Evolutionary conservation across 2,113 vertebrate genomes (phyloP), one percentile per base, ranked within the genome.

Genomic region (Oncorhynchus kisutch): DNA sequence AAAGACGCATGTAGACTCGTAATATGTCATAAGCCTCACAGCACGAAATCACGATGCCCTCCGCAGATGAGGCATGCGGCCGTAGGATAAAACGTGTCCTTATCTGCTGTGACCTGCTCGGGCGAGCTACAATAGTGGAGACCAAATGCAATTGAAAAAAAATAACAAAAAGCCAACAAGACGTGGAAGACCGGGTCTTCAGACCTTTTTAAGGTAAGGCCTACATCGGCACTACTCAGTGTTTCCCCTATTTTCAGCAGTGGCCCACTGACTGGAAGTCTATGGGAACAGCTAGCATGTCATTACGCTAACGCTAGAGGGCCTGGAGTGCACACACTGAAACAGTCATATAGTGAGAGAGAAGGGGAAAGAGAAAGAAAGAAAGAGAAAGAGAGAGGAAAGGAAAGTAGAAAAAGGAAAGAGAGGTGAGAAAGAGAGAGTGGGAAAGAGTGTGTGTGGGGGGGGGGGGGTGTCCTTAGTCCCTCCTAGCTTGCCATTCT

Each of bases 11-110:
- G n/a, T 16, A 86, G 70, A 77, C 70, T 69, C 31, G 74, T 74
- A 72, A 3, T 75, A 76, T 91, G 90, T 91, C 88, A 91, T 81
- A 2, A 3, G 76, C 84, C 84, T 84, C 81, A 79, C 24, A 83
- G 85, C 73, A 64, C 78, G 70, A 29, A 71, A 81, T 71, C 87
- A 83, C 80, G 76, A 82, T 87, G 89, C 86, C 88, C 85, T 80
- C 82, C 84, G 83, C n/a, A 67, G 31, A 70, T 71, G 86, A 84
- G 13, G 18, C 62, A 82, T 66, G 54, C 34, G 48, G 62, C 59
- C 51, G 39, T 65, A 29, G 14, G 81, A 90, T 89, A 91, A 87
- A 76, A 64, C 67, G 45, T 14, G 5, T 67, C 83, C 84, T 75
- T 81, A 76, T 87, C 71, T 31, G 14, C 14, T 2, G 59, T 78